Conservation (phyloP, 2,888 invertebrate species). For the Limenitis camilla region DNA sequence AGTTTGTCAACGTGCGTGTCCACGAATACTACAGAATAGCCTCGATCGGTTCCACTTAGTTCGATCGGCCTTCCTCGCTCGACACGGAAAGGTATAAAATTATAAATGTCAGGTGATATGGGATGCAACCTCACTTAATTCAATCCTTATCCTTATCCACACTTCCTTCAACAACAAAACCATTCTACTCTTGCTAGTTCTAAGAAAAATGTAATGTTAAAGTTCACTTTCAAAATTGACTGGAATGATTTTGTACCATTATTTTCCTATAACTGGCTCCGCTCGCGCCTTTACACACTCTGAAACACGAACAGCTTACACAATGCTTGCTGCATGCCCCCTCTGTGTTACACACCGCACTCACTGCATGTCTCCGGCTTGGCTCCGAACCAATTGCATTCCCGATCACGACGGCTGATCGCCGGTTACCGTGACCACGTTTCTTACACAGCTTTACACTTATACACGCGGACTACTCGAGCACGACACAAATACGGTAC, state of each 20-base stretch:
- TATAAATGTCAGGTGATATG: constrained; percentile 73
- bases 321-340: constrained; percentile 66
- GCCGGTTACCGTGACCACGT: constrained; percentile 47
- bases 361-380: constrained; percentile 68
- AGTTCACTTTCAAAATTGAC: background rate
- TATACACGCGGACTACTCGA: constrained; percentile 67
- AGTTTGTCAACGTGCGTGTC: constrained; percentile 71
- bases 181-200: constrained; percentile 41
- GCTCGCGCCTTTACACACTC: constrained; percentile 67
- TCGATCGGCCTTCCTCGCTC: constrained; percentile 73
- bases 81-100: constrained; percentile 75
- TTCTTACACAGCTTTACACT: constrained; percentile 68
- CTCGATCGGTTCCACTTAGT: constrained; percentile 71
- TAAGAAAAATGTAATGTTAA: constrained; percentile 2
- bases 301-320: constrained; percentile 42
- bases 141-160: constrained; percentile 58
- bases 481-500: constrained; percentile 57
- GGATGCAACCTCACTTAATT: constrained; percentile 68
- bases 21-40: constrained; percentile 71
- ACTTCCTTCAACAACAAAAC: constrained; percentile 52
- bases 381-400: constrained; percentile 67
- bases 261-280: constrained; percentile 65
- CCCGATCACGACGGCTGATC: constrained; percentile 67
- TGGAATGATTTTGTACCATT: constrained; percentile 51
- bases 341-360: constrained; percentile 55